Conservation (phyloP, 2,113 vertebrate species). For the Perca flavescens region DNA sequence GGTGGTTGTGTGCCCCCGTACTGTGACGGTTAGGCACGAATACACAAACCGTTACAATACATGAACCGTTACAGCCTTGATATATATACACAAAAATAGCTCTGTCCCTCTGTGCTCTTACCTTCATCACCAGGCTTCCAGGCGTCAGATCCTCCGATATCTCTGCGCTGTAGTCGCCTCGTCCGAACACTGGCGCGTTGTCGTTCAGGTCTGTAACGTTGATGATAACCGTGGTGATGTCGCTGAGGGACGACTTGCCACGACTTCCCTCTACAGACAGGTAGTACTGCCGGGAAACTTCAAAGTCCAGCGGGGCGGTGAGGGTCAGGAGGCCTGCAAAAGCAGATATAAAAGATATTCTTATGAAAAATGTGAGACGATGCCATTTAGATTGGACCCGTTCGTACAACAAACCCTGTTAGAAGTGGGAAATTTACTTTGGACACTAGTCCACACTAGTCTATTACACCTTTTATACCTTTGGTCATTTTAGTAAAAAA, state of each 20-base stretch:
- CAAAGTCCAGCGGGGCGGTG: slow-evolving; percentile 90
- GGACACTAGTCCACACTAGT: not conserved
- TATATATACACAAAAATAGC: not conserved
- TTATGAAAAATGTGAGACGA: not conserved
- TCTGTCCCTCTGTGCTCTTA: slow-evolving; percentile 56
- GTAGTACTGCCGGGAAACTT: slow-evolving; percentile 88
- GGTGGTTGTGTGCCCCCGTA: no score
- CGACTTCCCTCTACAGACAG: slow-evolving; percentile 92
- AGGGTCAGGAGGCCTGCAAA: slow-evolving; percentile 84
- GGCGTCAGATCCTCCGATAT: slow-evolving; percentile 88
- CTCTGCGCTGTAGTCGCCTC: slow-evolving; percentile 82
- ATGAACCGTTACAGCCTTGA: no score
- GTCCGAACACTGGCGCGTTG: slow-evolving; percentile 88
- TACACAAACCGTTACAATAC: no score
- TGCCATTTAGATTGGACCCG: no score
- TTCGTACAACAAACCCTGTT: not conserved
- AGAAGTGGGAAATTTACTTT: not conserved
- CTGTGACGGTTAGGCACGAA: no score
- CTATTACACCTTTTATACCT: not conserved
- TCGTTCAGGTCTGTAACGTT: slow-evolving; percentile 95
- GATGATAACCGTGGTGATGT: slow-evolving; percentile 90
- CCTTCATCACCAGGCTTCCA: slow-evolving; percentile 89
- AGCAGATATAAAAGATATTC: not conserved
- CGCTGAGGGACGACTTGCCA: slow-evolving; percentile 87
- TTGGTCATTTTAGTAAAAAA: not conserved